Conservation (phyloP, 2,888 invertebrate genomes). For the Melolontha melolontha region DNA sequence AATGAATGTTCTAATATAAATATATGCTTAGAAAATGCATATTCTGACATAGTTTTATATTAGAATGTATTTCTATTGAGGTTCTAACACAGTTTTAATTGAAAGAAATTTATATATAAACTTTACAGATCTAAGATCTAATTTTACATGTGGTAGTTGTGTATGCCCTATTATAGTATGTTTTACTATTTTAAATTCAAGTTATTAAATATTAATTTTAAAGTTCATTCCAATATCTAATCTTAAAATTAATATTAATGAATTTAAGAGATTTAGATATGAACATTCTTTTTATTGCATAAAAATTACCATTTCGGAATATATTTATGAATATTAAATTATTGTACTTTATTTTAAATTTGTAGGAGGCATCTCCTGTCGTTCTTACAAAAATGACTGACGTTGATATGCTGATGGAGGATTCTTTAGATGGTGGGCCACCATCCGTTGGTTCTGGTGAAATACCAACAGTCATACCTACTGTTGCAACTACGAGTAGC, state of each 20-base stretch:
- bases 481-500: slow-evolving; percentile 61
- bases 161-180: no score
- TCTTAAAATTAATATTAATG: slow-evolving; percentile 22
- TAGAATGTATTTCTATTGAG: slow-evolving; percentile 27
- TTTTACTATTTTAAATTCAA: no score
- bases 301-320: not conserved
- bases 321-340: not conserved
- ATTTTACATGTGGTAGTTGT: not conserved
- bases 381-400: slow-evolving; percentile 72
- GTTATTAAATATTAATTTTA: no score
- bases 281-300: slow-evolving; percentile 15
- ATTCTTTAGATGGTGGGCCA: slow-evolving; percentile 84
- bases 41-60: slow-evolving; percentile 33
- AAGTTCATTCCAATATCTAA: slow-evolving; percentile 12
- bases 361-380: slow-evolving; percentile 69
- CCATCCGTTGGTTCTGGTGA: slow-evolving; percentile 87
- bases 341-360: slow-evolving; percentile 59
- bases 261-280: slow-evolving; percentile 36
- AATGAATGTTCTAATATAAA: slow-evolving; percentile 19
- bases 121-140: not conserved
- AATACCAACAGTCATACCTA: slow-evolving; percentile 66
- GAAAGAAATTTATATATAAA: not conserved
- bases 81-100: slow-evolving; percentile 13
- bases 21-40: slow-evolving; percentile 26
- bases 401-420: slow-evolving; percentile 78